phyloP scores from a whole-genome alignment of 1,140 invertebrate genomes.

The Drosophila bifasciata region DNA sequence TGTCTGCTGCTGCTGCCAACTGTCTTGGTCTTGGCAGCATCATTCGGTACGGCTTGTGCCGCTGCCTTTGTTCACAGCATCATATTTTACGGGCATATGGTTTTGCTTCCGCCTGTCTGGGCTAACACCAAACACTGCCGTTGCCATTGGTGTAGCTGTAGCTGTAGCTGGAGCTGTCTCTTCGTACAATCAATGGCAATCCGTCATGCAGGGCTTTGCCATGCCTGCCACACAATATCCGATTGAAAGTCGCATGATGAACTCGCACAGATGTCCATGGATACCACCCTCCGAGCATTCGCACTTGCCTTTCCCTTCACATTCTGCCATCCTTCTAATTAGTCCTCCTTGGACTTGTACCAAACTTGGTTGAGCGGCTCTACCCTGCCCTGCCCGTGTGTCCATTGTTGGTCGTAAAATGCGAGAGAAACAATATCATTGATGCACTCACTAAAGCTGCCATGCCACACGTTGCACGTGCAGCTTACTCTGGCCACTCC shows the following conservation, averaged over 20 bases:
- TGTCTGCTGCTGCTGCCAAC: constrained; percentile 11
- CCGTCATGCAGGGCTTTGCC: constrained; percentile 21
- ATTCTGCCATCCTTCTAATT: constrained; percentile 38
- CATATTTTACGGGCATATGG: constrained; percentile 49
- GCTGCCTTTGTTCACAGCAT: constrained; percentile 58
- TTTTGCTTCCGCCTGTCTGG: constrained; percentile 35
- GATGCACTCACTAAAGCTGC: constrained; percentile 15
- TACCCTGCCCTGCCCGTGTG: too few species aligned
- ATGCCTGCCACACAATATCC: constrained; percentile 3
- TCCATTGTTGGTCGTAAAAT: constrained; percentile 25
- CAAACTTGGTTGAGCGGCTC: not conserved
- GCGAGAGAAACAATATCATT: constrained; percentile 27
- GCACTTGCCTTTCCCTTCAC: not conserved
- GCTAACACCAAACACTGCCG: constrained; percentile 2
- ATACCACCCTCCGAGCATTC: too few species aligned
- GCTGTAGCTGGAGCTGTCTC: not conserved
- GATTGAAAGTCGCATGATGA: constrained; percentile 13
- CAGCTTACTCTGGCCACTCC: not conserved
- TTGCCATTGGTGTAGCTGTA: not conserved
- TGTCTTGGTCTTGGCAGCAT: constrained; percentile 47
- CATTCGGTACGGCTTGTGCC: constrained; percentile 27
- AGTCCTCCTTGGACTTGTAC: not conserved
- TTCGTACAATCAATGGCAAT: constrained; percentile 35
- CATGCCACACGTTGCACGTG: constrained; percentile 17
- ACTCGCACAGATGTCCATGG: not conserved